phyloP scores from a whole-genome alignment of 2,888 invertebrate genomes.

The Aleiodes testaceus region DNA sequence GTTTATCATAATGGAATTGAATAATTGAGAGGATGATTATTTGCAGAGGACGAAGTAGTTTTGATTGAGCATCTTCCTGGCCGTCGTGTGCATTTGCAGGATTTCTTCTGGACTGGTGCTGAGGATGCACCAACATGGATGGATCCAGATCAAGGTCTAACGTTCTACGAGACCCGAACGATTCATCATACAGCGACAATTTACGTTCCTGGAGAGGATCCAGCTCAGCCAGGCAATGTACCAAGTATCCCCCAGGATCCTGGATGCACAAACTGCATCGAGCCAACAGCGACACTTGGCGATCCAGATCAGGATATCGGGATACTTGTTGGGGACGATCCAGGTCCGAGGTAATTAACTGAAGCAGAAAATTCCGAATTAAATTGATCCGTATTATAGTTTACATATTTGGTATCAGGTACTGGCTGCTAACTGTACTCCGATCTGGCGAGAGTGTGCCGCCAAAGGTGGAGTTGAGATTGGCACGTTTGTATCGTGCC shows the following conservation, averaged over 20 bases:
- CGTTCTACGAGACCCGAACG: slow-evolving; percentile 67
- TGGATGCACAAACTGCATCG: slow-evolving; percentile 64
- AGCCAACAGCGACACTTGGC: slow-evolving; percentile 64
- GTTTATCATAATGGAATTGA: neutral
- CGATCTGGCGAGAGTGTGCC: slow-evolving; percentile 75
- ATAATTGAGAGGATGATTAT: slow-evolving; percentile 29
- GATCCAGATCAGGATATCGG: slow-evolving; percentile 67
- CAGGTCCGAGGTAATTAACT: slow-evolving; percentile 64
- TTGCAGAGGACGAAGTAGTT: slow-evolving; percentile 70
- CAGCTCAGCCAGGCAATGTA: slow-evolving; percentile 30
- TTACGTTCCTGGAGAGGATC: slow-evolving; percentile 59
- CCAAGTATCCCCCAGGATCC: slow-evolving; percentile 51
- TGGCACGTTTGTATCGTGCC: slow-evolving; percentile 85
- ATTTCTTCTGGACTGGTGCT: slow-evolving; percentile 92
- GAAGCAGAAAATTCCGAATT: slow-evolving; percentile 4
- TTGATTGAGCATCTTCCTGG: slow-evolving; percentile 70
- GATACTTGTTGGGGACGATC: slow-evolving; percentile 67
- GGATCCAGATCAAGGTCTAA: slow-evolving; percentile 73
- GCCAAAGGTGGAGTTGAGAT: slow-evolving; percentile 80
- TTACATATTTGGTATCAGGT: slow-evolving; percentile 70
- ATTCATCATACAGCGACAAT: slow-evolving; percentile 67
- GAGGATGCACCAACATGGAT: slow-evolving; percentile 84
- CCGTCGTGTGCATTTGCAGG: slow-evolving; percentile 78
- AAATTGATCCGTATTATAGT: neutral
- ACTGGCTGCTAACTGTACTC: slow-evolving; percentile 88